Evolutionary conservation across 2,888 invertebrate species (phyloP), one percentile per base, ranked within the genome.

Genomic region (Ctenicera cuprea): DNA sequence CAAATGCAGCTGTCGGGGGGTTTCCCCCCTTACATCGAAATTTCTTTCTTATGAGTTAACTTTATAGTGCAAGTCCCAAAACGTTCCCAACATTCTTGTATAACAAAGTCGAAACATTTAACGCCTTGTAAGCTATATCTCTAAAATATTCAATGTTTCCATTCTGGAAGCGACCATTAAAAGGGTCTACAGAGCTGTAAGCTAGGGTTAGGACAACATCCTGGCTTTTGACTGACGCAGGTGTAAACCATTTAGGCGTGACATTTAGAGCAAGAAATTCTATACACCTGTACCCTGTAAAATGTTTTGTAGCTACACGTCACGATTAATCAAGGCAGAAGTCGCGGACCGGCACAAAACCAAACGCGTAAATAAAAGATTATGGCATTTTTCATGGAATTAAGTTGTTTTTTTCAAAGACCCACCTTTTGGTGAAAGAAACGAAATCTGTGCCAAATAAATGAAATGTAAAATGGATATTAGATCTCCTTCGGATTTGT

Each of bases 171-270:
- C 59, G 38, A 7, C 41, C 20, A 22, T 65, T 65, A 52, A 59
- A 50, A 38, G 59, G 59, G 20, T 12, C 59, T 14, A 41, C 38
- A 22, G 52, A 63, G 63, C 48, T 5, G 37, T 61, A 38, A 63
- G 18, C 30, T 20, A 57, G 59, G 67, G 57, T 38, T 30, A 65
- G 52, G 67, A 45, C 52, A 45, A 43, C 52, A 57, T 67, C 52
- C 41, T 45, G 57, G 41, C 66, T 67, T 61, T 72, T 54, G 67
- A 71, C 62, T 66, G 66, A 57, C 67, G 67, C 76, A 76, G 76
- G 76, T 76, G 71, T 64, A 71, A 76, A 41, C 48, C 65, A 62
- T 74, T 74, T 71, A 65, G 26, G 64, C 61, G 68, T 74, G 76
- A 76, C 74, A 67, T 71, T 66, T 70, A 71, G 71, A 69, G 37